phyloP scores from a whole-genome alignment of 2,113 vertebrate genomes.

The Pontoporia blainvillei region DNA sequence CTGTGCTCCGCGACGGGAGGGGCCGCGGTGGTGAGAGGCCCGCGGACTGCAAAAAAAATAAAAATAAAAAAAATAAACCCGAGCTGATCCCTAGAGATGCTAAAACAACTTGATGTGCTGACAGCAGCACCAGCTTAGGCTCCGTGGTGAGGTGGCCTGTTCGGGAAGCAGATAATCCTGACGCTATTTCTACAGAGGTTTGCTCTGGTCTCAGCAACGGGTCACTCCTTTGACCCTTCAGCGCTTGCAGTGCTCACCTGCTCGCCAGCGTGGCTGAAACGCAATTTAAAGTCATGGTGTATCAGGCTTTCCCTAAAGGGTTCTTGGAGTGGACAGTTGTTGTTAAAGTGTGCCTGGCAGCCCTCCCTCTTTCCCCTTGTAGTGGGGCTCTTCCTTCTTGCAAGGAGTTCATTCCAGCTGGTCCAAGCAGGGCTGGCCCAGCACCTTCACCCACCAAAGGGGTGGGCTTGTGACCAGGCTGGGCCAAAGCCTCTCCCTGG shows the following conservation, averaged over 20 bases:
- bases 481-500: neutral
- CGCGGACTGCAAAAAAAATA: too few relatives aligned
- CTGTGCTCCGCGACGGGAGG: too few relatives aligned
- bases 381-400: neutral
- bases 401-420: neutral
- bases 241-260: neutral
- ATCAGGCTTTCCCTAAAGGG: neutral
- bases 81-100: neutral
- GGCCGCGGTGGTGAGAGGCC: too few relatives aligned
- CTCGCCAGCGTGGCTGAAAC: fast-evolving
- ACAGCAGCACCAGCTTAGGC: neutral
- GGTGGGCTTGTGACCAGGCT: neutral
- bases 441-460: neutral
- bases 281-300: fast-evolving
- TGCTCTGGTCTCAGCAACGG: neutral
- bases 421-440: neutral
- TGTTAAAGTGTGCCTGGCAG: neutral
- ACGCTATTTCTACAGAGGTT: neutral
- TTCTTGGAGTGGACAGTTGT: neutral
- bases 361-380: neutral
- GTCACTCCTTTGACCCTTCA: neutral
- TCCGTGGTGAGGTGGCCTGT: fast-evolving
- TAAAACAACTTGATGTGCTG: neutral
- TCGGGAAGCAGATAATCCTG: too few relatives aligned
- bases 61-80: neutral